Percentiles rank a stretch among this genome's conserved stretches.
Conservation (phyloP, 2,888 invertebrate species). For the Torymus tubicola region DNA sequence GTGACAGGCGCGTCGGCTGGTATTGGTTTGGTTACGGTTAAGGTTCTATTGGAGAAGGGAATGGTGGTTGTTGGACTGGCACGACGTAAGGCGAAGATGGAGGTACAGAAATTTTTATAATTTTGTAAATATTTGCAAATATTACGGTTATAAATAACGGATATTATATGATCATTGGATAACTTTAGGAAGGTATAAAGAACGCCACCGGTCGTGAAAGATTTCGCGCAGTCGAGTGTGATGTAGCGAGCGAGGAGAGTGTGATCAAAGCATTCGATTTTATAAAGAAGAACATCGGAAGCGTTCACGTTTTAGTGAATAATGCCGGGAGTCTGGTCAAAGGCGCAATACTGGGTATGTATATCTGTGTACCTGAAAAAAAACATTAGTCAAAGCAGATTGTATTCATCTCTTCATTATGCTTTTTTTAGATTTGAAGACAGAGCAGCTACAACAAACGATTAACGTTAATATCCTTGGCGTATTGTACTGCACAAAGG, state of each 20-base stretch:
- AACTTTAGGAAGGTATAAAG: no score
- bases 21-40: slow-evolving; percentile 78
- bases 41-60: slow-evolving; percentile 77
- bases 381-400: no score
- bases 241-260: slow-evolving; percentile 67
- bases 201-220: no score
- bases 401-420: no score
- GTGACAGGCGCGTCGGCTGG: slow-evolving; percentile 82
- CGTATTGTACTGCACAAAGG: slow-evolving; percentile 60
- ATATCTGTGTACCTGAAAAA: no score
- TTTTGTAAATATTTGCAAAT: no score
- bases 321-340: slow-evolving; percentile 43
- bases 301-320: slow-evolving; percentile 72
- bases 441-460: background rate
- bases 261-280: slow-evolving; percentile 68
- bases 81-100: slow-evolving; percentile 76
- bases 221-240: no score
- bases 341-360: no score
- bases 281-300: slow-evolving; percentile 69
- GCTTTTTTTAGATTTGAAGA: slow-evolving; percentile 7
- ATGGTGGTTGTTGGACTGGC: slow-evolving; percentile 79
- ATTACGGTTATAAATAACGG: no score
- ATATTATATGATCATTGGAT: no score
- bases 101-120: slow-evolving; percentile 62
- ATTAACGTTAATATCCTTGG: slow-evolving; percentile 63